Evolutionary conservation across 2,113 vertebrate genomes (phyloP).

Genomic region (Eulemur macaco): DNA sequence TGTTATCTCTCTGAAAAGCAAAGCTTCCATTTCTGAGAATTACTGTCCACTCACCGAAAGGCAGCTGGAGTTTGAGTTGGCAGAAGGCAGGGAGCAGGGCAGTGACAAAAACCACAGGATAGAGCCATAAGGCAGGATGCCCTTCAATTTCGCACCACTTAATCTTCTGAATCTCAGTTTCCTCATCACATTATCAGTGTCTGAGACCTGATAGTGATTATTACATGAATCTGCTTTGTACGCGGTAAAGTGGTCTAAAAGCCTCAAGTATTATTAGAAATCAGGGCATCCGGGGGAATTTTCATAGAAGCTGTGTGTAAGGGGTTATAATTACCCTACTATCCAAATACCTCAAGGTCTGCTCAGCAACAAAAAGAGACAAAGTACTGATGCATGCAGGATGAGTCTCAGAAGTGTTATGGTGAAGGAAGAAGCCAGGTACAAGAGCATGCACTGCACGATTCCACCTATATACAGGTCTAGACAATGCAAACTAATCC

Average conservation of each 20-base stretch:
- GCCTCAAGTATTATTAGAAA: constrained; percentile 7
- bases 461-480: background rate
- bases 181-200: background rate
- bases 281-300: background rate
- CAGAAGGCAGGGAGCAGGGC: background rate
- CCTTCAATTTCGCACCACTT: background rate
- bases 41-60: background rate
- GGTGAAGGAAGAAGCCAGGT: background rate
- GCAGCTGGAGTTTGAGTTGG: background rate
- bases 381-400: background rate
- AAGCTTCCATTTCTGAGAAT: background rate
- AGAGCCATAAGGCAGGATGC: background rate
- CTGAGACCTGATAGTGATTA: background rate
- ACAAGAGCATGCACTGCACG: accelerated
- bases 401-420: background rate
- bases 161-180: background rate
- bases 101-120: background rate
- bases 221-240: background rate
- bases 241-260: background rate
- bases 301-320: background rate
- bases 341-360: background rate
- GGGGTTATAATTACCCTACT: background rate
- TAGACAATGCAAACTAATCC: background rate
- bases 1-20: background rate
- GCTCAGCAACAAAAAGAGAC: background rate